Percentiles rank a stretch among this genome's conserved stretches.
Conservation (phyloP, 2,113 vertebrate genomes). For the Myiopsitta monachus region DNA sequence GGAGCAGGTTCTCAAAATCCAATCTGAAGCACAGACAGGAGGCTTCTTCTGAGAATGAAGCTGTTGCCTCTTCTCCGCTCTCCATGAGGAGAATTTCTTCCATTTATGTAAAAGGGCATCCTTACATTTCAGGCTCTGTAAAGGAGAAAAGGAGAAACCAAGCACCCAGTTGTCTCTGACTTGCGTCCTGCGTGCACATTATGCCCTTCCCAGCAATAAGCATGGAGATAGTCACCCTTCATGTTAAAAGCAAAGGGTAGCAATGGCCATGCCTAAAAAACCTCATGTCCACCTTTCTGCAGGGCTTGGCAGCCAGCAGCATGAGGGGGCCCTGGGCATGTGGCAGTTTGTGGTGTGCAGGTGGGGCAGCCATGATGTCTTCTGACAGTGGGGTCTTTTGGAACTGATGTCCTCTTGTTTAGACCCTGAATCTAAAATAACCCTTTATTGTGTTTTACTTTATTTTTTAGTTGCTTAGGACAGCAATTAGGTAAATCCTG, state of each 20-base stretch:
- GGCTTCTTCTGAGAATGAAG: neutral
- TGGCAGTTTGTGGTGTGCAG: no score
- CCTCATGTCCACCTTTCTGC: neutral
- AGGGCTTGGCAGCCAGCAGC: neutral
- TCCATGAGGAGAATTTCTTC: neutral
- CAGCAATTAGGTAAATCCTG: neutral
- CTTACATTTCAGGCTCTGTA: neutral
- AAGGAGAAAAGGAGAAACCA: neutral
- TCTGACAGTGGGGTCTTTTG: neutral
- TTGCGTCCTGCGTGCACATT: neutral
- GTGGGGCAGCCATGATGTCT: neutral
- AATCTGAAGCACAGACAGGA: fast-evolving
- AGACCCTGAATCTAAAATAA: neutral
- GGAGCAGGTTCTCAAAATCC: neutral
- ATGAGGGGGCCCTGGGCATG: neutral
- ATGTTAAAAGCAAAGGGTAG: neutral
- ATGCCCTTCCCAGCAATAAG: neutral
- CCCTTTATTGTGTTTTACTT: neutral
- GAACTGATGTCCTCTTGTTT: fast-evolving
- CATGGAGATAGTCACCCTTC: no score
- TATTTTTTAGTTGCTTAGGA: neutral
- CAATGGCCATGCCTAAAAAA: neutral
- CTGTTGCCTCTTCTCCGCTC: neutral
- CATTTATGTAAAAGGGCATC: neutral
- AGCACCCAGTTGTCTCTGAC: neutral